Percentiles rank a stretch among this genome's conserved stretches.
Evolutionary conservation across 2,888 invertebrate genomes (phyloP).

Genomic region (Acrobasis consociella): DNA sequence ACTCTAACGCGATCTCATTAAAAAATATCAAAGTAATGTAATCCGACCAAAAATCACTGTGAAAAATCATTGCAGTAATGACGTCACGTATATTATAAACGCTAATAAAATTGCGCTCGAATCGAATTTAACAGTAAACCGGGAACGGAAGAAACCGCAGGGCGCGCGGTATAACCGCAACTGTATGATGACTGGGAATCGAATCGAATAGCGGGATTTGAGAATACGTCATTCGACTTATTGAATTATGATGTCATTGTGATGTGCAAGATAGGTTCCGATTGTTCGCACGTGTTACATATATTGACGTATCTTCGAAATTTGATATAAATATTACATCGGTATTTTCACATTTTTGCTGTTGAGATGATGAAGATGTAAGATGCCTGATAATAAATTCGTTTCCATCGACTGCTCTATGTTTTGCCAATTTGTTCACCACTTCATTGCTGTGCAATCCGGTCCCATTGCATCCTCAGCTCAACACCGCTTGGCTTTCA

Average conservation of each 20-base stretch:
- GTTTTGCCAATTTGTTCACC: too few relatives aligned
- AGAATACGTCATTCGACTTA: background rate
- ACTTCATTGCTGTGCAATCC: too few relatives aligned
- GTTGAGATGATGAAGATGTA: too few relatives aligned
- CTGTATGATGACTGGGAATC: conserved; percentile 11
- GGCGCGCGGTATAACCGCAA: conserved; percentile 8
- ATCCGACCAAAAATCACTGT: conserved; percentile 5
- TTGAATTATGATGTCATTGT: background rate
- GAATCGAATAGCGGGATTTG: conserved; percentile 7
- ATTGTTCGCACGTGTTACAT: too few relatives aligned
- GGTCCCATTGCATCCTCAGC: too few relatives aligned
- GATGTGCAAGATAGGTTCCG: too few relatives aligned
- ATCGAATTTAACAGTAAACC: conserved; percentile 20
- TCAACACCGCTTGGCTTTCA: too few relatives aligned
- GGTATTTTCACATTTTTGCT: too few relatives aligned
- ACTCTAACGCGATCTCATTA: conserved; percentile 3
- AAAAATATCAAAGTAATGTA: background rate
- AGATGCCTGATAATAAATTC: too few relatives aligned
- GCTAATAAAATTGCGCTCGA: conserved; percentile 17
- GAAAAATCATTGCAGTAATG: conserved; percentile 16
- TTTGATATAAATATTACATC: too few relatives aligned
- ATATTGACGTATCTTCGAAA: too few relatives aligned
- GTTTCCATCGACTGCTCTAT: too few relatives aligned
- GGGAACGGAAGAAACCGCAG: conserved; percentile 12
- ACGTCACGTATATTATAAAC: conserved; percentile 22